Percentiles rank a stretch among this genome's conserved stretches.
Evolutionary conservation across 2,797 vertebrate genomes (phyloP).

Genomic region (Salmo trutta): DNA sequence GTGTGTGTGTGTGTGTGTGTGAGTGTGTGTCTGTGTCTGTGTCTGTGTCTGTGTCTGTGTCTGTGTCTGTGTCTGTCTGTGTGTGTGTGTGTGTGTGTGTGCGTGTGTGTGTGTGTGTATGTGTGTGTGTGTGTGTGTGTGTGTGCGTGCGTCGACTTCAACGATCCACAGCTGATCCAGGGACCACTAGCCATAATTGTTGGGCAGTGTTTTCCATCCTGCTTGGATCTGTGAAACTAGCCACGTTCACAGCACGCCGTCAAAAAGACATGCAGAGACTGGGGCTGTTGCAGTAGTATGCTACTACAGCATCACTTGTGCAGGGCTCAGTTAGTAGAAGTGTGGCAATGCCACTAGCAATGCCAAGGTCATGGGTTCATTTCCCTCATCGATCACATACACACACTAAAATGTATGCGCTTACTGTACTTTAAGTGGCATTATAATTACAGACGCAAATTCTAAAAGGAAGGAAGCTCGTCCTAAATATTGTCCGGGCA

Average conservation of each 20-base stretch:
- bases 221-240: constrained; percentile 53
- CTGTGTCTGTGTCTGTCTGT: no score
- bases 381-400: background rate
- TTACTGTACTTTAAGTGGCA: background rate
- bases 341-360: background rate
- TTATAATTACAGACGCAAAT: no score
- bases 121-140: no score
- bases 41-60: no score
- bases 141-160: constrained; percentile 25
- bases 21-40: no score
- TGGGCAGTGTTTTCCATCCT: constrained; percentile 55
- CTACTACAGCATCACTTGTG: background rate
- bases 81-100: no score
- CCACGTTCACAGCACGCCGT: constrained; percentile 54
- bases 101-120: no score
- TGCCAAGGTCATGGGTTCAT: background rate
- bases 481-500: background rate
- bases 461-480: background rate
- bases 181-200: constrained; percentile 48
- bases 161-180: constrained; percentile 46
- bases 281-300: background rate
- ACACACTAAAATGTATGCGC: background rate
- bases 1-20: no score
- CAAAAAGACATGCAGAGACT: constrained; percentile 42
- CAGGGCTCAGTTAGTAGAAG: background rate